Percentiles rank a stretch among this genome's conserved stretches.
phyloP scores from a whole-genome alignment of 2,888 invertebrate species.

The Girardia tigrina region DNA sequence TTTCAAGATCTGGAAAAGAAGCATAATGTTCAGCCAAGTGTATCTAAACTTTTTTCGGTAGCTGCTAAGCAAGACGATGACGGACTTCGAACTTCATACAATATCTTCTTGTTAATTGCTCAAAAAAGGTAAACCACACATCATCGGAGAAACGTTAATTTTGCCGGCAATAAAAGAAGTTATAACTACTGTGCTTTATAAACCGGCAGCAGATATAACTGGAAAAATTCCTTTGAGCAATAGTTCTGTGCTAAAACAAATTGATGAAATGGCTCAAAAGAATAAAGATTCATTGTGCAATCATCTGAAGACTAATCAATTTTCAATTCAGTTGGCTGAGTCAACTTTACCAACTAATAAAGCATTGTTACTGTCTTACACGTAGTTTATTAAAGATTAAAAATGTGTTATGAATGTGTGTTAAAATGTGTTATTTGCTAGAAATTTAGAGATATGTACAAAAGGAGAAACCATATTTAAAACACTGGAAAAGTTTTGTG shows the following conservation, averaged over 20 bases:
- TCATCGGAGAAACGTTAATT: neutral
- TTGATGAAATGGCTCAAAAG: conserved; percentile 16
- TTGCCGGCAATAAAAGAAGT: conserved; percentile 26
- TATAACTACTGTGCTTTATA: conserved; percentile 5
- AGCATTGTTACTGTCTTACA: too few species aligned
- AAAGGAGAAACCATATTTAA: conserved; percentile 1
- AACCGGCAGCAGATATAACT: neutral
- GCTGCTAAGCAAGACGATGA: neutral
- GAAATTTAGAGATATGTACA: conserved; percentile 11
- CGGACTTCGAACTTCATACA: conserved; percentile 10
- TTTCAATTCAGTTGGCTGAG: neutral
- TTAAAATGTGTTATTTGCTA: conserved; percentile 10
- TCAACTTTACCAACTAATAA: neutral
- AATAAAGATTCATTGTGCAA: conserved; percentile 2
- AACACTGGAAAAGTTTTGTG: neutral
- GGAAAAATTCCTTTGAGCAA: conserved; percentile 17
- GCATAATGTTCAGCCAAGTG: neutral
- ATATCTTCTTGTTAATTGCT: conserved; percentile 3
- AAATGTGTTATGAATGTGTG: too few species aligned
- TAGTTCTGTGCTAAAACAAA: neutral
- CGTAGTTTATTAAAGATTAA: neutral
- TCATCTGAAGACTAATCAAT: neutral
- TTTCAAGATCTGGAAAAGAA: neutral
- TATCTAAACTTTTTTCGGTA: neutral
- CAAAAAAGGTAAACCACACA: conserved; percentile 21